These are phyloP conservation scores for Tenebrosternarchus preto DNA, from an alignment of 2,113 vertebrate genomes.

Conservation along the genomic window DNA sequence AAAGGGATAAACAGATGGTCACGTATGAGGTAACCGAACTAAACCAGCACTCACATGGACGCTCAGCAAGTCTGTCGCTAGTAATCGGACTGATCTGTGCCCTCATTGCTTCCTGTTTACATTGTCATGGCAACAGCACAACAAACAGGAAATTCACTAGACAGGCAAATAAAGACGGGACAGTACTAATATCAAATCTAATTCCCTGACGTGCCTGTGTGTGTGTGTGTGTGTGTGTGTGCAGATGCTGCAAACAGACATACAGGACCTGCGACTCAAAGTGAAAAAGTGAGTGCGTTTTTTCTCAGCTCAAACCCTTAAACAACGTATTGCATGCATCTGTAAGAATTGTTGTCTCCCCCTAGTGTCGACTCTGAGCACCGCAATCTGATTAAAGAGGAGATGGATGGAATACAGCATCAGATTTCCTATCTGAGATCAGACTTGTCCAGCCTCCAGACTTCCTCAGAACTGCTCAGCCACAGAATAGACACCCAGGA, in stretches of 20 bases:
- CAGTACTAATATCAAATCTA: not conserved
- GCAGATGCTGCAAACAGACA: constrained; percentile 30
- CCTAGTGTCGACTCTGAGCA: constrained; percentile 33
- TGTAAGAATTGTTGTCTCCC: not conserved
- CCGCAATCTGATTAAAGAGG: not conserved
- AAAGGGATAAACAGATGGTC: constrained; percentile 32
- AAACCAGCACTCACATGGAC: not conserved
- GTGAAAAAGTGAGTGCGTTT: constrained; percentile 28
- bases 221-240: constrained; percentile 24
- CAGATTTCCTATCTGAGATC: constrained; percentile 43
- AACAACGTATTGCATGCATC: not conserved
- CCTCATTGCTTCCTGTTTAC: not conserved
- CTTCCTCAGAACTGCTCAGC: constrained; percentile 16
- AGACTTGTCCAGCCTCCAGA: constrained; percentile 31
- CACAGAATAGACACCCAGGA: constrained; percentile 41
- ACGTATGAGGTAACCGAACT: constrained; percentile 38
- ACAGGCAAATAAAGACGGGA: not conserved
- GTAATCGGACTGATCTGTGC: not conserved
- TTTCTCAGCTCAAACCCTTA: not conserved
- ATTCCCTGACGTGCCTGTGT: constrained; percentile 1
- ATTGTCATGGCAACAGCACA: constrained; percentile 14
- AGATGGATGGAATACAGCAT: constrained; percentile 1
- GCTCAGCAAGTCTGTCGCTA: too few relatives aligned
- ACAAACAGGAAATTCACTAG: constrained; percentile 35
- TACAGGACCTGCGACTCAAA: constrained; percentile 26